Percentiles rank a stretch among this genome's conserved stretches.
Evolutionary conservation across 1,140 invertebrate species (phyloP).

Genomic region (Probaryconus sp.): DNA sequence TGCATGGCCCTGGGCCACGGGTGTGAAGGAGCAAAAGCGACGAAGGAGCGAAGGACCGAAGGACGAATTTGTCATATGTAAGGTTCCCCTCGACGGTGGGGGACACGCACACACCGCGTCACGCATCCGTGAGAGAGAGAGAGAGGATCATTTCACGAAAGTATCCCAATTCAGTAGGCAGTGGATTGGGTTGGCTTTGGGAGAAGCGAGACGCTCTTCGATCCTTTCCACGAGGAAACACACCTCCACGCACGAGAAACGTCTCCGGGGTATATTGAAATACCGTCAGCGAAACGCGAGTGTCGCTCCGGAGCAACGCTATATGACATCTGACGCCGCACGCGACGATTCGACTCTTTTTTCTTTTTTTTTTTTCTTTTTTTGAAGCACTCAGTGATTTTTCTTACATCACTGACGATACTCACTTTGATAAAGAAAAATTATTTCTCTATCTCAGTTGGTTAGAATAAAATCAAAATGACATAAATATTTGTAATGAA

Average conservation of each 20-base stretch:
- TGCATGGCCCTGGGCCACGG: slow-evolving; percentile 71
- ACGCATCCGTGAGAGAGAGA: slow-evolving; percentile 59
- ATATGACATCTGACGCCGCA: slow-evolving; percentile 24
- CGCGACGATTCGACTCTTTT: slow-evolving; percentile 22
- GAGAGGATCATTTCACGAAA: slow-evolving; percentile 66
- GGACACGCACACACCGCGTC: slow-evolving; percentile 58
- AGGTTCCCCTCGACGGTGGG: slow-evolving; percentile 63
- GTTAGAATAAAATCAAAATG: too few relatives aligned
- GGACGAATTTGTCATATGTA: slow-evolving; percentile 73
- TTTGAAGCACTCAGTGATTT: too few relatives aligned
- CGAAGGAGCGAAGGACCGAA: slow-evolving; percentile 62
- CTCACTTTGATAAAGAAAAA: too few relatives aligned
- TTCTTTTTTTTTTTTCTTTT: slow-evolving; percentile 5
- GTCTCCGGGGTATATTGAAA: slow-evolving; percentile 72
- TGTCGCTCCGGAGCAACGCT: slow-evolving; percentile 57
- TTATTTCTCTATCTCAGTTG: too few relatives aligned
- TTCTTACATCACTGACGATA: too few relatives aligned
- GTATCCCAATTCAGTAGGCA: too few relatives aligned
- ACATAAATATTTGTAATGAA: too few relatives aligned
- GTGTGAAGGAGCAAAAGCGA: slow-evolving; percentile 69
- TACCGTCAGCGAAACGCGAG: slow-evolving; percentile 70
- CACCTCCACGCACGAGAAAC: slow-evolving; percentile 61
- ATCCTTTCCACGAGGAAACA: too few relatives aligned
- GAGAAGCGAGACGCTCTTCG: slow-evolving; percentile 58
- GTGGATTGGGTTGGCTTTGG: slow-evolving; percentile 52